Conservation (phyloP, 2,113 vertebrate genomes). For the Clarias macrocephalus region DNA sequence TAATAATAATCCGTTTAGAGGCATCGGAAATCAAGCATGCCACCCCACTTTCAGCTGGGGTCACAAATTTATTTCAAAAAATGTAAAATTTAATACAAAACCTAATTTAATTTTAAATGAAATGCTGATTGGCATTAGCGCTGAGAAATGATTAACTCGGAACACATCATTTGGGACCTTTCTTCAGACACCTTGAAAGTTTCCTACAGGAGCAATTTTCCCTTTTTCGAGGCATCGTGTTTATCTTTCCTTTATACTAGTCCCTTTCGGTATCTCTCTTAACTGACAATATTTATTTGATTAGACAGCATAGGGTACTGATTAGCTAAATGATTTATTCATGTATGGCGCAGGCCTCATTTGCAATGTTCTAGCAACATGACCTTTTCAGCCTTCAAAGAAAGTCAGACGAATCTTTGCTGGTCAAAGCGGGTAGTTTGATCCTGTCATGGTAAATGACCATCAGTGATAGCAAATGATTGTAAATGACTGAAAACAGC, state of each 20-base stretch:
- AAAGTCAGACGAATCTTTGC: constrained; percentile 1
- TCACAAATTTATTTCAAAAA: neutral
- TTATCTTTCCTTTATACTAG: constrained; percentile 10
- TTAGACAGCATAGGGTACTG: neutral
- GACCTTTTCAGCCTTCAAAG: constrained; percentile 30
- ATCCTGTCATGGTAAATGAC: constrained; percentile 34
- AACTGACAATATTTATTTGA: constrained; percentile 12
- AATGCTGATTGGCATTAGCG: neutral
- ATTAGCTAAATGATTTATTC: constrained; percentile 24
- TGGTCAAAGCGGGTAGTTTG: constrained; percentile 27
- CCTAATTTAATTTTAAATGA: neutral
- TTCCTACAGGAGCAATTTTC: neutral
- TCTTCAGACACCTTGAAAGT: neutral
- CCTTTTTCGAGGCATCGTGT: neutral
- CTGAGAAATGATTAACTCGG: constrained; percentile 1
- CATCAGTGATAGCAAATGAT: constrained; percentile 2
- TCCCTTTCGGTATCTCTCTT: neutral
- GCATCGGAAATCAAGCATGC: constrained; percentile 58
- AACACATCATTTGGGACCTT: neutral
- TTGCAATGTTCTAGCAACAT: neutral
- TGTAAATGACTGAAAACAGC: constrained; percentile 38
- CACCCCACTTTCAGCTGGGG: constrained; percentile 43
- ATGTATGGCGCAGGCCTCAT: neutral
- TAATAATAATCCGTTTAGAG: constrained; percentile 60
- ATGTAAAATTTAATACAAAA: neutral